Conservation (phyloP, 2,888 invertebrate genomes). For the Candidula unifasciata region DNA sequence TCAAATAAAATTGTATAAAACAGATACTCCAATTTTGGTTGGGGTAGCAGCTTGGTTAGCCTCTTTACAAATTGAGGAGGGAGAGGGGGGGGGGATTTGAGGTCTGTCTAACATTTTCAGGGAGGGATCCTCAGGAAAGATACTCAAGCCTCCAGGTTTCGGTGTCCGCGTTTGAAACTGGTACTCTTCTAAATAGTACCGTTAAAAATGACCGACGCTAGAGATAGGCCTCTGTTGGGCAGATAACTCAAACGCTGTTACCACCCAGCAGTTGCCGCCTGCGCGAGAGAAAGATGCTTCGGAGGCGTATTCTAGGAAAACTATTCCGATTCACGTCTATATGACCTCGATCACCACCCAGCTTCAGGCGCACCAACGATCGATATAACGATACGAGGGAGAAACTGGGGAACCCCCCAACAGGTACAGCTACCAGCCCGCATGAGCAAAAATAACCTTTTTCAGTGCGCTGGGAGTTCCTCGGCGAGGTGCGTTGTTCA, state of each 20-base stretch:
- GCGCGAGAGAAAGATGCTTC: neutral
- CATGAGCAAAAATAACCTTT: constrained; percentile 30
- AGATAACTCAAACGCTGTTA: neutral
- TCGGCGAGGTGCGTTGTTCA: neutral
- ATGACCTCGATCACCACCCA: constrained; percentile 12
- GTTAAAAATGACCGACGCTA: too few relatives aligned
- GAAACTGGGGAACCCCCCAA: constrained; percentile 23
- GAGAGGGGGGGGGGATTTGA: too few relatives aligned
- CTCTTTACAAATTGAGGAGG: too few relatives aligned
- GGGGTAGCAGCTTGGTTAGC: too few relatives aligned
- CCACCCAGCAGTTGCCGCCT: neutral
- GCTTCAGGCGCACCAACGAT: constrained; percentile 5
- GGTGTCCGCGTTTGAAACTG: too few relatives aligned
- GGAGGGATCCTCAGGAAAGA: too few relatives aligned
- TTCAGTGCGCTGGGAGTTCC: constrained; percentile 1
- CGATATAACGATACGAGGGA: constrained; percentile 31
- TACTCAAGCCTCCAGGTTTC: too few relatives aligned
- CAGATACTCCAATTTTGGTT: too few relatives aligned
- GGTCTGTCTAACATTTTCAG: too few relatives aligned
- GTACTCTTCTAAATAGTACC: too few relatives aligned
- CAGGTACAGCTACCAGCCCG: neutral
- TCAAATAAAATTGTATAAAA: too few relatives aligned
- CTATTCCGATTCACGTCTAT: neutral
- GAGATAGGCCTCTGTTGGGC: too few relatives aligned
- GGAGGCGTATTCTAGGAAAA: neutral